phyloP scores from a whole-genome alignment of 2,888 invertebrate genomes.

The Periphyllus acericola region DNA sequence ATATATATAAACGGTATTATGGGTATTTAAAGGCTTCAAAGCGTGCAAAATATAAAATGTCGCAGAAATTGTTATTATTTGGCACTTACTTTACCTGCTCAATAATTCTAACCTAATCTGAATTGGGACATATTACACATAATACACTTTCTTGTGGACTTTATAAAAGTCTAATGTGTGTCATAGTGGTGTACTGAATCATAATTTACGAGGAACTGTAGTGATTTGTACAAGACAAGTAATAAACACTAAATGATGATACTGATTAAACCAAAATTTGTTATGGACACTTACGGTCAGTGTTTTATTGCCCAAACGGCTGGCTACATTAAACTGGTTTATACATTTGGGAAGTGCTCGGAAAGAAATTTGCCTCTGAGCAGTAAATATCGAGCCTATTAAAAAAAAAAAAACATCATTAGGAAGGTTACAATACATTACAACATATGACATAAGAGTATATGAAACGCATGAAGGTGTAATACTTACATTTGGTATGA shows the following conservation, averaged over 20 bases:
- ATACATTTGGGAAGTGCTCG: not conserved
- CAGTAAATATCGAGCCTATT: not conserved
- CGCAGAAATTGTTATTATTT: too few species aligned
- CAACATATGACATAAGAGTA: not conserved
- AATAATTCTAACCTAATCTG: too few species aligned
- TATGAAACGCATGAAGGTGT: not conserved
- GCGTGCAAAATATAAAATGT: too few species aligned
- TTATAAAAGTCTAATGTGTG: not conserved
- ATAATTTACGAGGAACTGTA: too few species aligned
- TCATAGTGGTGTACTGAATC: too few species aligned
- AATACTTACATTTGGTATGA: conserved; percentile 40
- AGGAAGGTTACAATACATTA: not conserved
- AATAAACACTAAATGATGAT: not conserved
- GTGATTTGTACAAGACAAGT: too few species aligned
- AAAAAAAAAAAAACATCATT: conserved; percentile 1
- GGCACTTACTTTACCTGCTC: too few species aligned
- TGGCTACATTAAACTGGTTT: not conserved
- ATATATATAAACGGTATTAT: too few species aligned
- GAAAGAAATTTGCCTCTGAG: conserved; percentile 12
- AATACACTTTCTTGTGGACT: too few species aligned
- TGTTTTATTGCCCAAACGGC: not conserved
- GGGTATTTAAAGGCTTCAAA: too few species aligned
- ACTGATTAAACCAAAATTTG: not conserved
- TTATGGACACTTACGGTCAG: not conserved
- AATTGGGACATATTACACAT: too few species aligned